Percentiles rank a stretch among this genome's conserved stretches.
These are phyloP conservation scores for Hypsibius dujardini DNA, from an alignment of 1,140 invertebrate species.

Conservation along the genomic window DNA sequence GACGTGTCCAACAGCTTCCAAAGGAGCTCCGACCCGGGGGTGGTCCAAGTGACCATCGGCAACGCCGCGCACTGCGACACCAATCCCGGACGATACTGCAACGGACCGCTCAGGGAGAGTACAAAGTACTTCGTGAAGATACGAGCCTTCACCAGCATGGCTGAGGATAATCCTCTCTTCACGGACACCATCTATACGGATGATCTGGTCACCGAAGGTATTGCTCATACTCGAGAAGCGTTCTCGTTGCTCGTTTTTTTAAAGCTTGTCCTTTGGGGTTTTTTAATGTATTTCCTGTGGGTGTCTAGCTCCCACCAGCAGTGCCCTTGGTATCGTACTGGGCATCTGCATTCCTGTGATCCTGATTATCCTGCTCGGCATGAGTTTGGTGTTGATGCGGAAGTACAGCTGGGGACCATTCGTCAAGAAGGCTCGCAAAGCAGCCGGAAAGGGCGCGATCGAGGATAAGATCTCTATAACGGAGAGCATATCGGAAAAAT, in stretches of 20 bases:
- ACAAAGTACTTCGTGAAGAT: conserved; percentile 78
- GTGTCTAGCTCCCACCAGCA: not conserved
- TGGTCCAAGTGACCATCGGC: conserved; percentile 32
- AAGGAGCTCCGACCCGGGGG: conserved; percentile 57
- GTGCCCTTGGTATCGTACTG: not conserved
- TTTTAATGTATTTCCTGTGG: conserved; percentile 11
- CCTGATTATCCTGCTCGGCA: conserved; percentile 27
- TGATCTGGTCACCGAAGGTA: conserved; percentile 52
- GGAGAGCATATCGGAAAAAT: conserved; percentile 61
- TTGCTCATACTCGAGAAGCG: too few species aligned
- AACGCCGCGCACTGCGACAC: not conserved
- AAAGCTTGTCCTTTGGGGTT: not conserved
- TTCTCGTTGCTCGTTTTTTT: not conserved
- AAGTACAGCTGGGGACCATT: conserved; percentile 4
- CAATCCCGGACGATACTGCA: conserved; percentile 49
- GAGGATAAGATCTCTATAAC: conserved; percentile 53
- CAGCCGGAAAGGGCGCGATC: conserved; percentile 27
- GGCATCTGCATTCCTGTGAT: conserved; percentile 2
- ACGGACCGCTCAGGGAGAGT: conserved; percentile 72
- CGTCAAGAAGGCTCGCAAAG: not conserved
- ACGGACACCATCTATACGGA: conserved; percentile 76
- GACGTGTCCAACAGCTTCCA: conserved; percentile 72
- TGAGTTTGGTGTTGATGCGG: not conserved
- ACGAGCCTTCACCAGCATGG: conserved; percentile 60
- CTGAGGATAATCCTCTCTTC: conserved; percentile 54